These are phyloP conservation scores for Gopherus evgoodei DNA, from an alignment of 2,113 vertebrate species.

Conservation along the genomic window DNA sequence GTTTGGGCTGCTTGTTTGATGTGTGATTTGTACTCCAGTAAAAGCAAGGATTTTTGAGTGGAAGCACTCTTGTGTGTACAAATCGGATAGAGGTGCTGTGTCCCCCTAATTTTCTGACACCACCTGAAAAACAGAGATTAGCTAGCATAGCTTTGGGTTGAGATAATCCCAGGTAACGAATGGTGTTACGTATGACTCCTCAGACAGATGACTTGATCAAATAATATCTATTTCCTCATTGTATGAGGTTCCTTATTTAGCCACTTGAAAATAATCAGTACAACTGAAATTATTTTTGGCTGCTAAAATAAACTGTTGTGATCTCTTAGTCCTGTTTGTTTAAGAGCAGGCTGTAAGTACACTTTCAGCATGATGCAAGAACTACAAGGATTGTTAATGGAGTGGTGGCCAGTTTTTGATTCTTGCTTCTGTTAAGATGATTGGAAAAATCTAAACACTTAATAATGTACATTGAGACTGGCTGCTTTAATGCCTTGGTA, in stretches of 20 bases:
- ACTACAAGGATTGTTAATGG: background rate
- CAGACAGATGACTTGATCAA: slow-evolving; percentile 36
- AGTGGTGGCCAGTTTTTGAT: background rate
- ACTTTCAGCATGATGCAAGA: background rate
- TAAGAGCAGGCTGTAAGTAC: background rate
- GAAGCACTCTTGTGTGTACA: too few species aligned
- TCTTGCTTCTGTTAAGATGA: background rate
- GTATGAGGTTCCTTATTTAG: slow-evolving; percentile 26
- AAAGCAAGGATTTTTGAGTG: too few species aligned
- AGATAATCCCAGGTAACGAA: too few species aligned
- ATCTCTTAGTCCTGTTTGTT: background rate
- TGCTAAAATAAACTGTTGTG: slow-evolving; percentile 21
- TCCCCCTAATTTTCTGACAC: too few species aligned
- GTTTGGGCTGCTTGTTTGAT: too few species aligned
- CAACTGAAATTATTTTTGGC: slow-evolving; percentile 15
- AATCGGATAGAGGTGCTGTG: too few species aligned
- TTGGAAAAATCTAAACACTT: background rate
- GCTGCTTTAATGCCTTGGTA: background rate
- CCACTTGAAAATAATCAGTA: slow-evolving; percentile 4
- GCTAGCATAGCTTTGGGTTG: background rate
- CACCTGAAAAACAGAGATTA: too few species aligned
- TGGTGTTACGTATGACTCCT: slow-evolving; percentile 39
- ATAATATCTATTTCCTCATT: slow-evolving; percentile 46
- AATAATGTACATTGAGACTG: background rate
- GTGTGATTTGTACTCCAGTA: too few species aligned